Percentiles rank a stretch among this genome's conserved stretches.
Conservation (phyloP, 2,113 vertebrate species). For the Prochilodus magdalenae region DNA sequence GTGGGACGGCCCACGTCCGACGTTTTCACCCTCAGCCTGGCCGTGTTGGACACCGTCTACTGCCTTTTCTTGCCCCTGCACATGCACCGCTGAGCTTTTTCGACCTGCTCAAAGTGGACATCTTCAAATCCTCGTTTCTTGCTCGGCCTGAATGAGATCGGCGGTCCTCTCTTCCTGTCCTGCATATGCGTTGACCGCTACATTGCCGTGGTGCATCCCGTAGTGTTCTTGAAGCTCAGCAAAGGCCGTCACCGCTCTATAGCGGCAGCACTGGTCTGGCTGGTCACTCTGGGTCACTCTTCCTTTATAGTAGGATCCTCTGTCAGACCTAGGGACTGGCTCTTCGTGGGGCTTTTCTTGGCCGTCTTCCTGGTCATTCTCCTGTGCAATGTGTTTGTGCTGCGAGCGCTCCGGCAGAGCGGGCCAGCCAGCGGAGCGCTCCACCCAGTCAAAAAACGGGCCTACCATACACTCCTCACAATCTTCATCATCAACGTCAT, state of each 20-base stretch:
- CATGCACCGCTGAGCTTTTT: neutral
- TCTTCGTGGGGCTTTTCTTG: too few relatives aligned
- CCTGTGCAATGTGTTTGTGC: too few relatives aligned
- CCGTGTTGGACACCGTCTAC: neutral
- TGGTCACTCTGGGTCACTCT: neutral
- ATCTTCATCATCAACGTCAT: too few relatives aligned
- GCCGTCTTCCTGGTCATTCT: too few relatives aligned
- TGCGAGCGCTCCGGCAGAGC: too few relatives aligned
- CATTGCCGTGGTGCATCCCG: slow-evolving; percentile 32
- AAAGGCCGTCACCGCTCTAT: too few relatives aligned
- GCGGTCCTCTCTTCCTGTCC: slow-evolving; percentile 31
- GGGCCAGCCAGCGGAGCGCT: too few relatives aligned
- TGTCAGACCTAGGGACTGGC: too few relatives aligned
- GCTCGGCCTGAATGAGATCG: slow-evolving; percentile 2
- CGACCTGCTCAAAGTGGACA: neutral
- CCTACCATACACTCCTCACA: too few relatives aligned
- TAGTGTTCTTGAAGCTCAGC: too few relatives aligned
- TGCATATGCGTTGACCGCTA: slow-evolving; percentile 14
- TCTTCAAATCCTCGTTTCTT: neutral
- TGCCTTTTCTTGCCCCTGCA: neutral
- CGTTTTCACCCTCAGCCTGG: slow-evolving; percentile 14
- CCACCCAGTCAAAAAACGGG: too few relatives aligned
- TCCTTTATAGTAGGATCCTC: too few relatives aligned
- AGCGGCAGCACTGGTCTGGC: neutral
- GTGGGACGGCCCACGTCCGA: slow-evolving; percentile 3